These are phyloP conservation scores for Dioctria linearis DNA, from an alignment of 2,888 invertebrate species.

Conservation along the genomic window DNA sequence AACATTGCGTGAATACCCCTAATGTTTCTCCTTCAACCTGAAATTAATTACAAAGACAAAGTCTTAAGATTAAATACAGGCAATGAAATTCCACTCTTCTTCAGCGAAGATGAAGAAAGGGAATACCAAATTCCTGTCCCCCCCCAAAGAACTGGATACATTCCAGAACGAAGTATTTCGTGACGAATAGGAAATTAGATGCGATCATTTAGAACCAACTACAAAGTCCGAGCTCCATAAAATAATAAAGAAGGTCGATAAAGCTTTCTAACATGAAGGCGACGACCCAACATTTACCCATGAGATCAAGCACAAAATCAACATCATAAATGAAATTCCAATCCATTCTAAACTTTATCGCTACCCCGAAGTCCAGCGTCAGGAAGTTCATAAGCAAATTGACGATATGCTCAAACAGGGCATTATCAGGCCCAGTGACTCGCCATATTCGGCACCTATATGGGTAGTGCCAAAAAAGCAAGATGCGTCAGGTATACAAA, in stretches of 20 bases:
- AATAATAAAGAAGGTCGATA: slow-evolving; percentile 26
- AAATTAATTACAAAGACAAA: no score
- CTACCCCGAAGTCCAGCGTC: no score
- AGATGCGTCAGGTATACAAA: slow-evolving; percentile 53
- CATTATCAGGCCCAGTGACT: no score
- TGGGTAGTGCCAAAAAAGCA: no score
- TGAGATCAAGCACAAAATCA: slow-evolving; percentile 52
- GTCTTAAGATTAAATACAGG: no score
- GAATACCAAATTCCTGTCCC: slow-evolving; percentile 26
- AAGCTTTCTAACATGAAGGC: slow-evolving; percentile 44
- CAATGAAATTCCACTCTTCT: no score
- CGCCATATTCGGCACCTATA: no score
- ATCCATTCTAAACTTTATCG: slow-evolving; percentile 55
- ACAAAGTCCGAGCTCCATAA: slow-evolving; percentile 6
- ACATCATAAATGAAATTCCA: slow-evolving; percentile 56
- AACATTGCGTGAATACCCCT: no score
- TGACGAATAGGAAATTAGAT: slow-evolving; percentile 8
- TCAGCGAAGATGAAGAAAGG: no score
- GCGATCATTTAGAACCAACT: slow-evolving; percentile 19
- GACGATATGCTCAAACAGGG: slow-evolving; percentile 58
- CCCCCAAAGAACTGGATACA: not conserved
- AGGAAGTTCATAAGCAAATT: no score
- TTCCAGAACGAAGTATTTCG: slow-evolving; percentile 24
- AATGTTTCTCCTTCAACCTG: no score
- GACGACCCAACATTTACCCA: slow-evolving; percentile 44